A percentile compares a stretch with the other conserved stretches of the same genome.
phyloP scores from a whole-genome alignment of 1,140 invertebrate genomes.

The Drosophila rufa region DNA sequence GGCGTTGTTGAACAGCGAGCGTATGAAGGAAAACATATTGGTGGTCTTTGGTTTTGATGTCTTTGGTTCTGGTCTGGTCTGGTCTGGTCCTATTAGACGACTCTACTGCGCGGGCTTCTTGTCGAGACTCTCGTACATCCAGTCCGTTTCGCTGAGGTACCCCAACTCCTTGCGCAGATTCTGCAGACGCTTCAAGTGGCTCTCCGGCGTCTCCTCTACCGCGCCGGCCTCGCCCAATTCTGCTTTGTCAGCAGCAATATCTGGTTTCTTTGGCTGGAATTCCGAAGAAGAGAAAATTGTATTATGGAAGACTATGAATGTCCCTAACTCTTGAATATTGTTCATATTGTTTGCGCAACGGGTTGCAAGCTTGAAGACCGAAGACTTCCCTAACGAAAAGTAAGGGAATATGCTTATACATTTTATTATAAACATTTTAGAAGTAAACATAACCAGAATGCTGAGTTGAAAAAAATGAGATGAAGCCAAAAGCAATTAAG shows the following conservation, averaged over 20 bases:
- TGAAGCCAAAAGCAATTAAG: not conserved
- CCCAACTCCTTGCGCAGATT: conserved; percentile 88
- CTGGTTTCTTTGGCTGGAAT: conserved; percentile 66
- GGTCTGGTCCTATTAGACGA: not conserved
- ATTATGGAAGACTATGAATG: not conserved
- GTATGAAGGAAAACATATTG: conserved; percentile 13
- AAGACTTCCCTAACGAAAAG: no score
- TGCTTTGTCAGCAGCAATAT: conserved; percentile 51
- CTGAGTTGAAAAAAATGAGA: not conserved
- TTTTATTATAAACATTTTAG: not conserved
- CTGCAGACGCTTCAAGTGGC: conserved; percentile 88
- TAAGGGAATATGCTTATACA: no score
- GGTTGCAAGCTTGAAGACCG: not conserved
- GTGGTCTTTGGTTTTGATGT: not conserved
- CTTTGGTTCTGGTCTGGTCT: not conserved
- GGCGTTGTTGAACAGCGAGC: not conserved
- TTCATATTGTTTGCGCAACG: not conserved
- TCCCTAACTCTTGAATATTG: not conserved
- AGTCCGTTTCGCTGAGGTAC: conserved; percentile 89
- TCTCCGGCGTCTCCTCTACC: conserved; percentile 78
- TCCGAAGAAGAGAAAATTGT: not conserved
- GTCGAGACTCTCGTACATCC: conserved; percentile 88
- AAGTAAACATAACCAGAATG: not conserved
- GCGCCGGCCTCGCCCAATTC: conserved; percentile 55
- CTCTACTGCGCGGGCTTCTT: conserved; percentile 64